A percentile compares a stretch with the other conserved stretches of the same genome.
Conservation (phyloP, 2,113 vertebrate genomes). For the Zosterops lateralis region DNA sequence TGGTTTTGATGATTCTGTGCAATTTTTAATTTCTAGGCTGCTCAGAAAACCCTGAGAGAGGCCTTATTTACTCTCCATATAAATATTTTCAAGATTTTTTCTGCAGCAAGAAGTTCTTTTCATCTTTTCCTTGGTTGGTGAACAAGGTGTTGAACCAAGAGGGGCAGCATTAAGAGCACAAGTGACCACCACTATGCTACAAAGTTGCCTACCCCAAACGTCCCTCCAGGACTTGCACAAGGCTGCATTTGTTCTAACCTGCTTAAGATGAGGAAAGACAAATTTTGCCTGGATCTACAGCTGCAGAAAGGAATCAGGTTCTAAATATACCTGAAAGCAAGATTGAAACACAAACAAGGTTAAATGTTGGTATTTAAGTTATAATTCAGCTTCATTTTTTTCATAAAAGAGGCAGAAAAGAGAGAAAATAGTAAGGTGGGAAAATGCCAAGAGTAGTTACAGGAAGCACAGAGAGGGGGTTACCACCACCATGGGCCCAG, state of each 20-base stretch:
- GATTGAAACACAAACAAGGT: not conserved
- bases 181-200: accelerated
- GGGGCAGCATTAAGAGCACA: not conserved
- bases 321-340: accelerated
- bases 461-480: not conserved
- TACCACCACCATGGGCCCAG: accelerated
- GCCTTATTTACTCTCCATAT: not conserved
- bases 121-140: not conserved
- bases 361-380: not conserved
- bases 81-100: not conserved
- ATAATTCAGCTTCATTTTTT: not conserved
- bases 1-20: not conserved
- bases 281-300: not conserved
- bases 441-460: not conserved
- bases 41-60: not conserved
- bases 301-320: not conserved
- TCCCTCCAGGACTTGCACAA: not conserved
- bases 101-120: not conserved
- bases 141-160: not conserved
- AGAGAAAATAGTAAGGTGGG: not conserved
- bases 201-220: accelerated
- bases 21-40: not conserved
- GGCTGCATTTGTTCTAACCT: not conserved
- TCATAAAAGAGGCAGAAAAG: not conserved
- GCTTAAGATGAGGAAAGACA: not conserved